phyloP scores from a whole-genome alignment of 1,140 invertebrate genomes.

The Choristoneura fumiferana region DNA sequence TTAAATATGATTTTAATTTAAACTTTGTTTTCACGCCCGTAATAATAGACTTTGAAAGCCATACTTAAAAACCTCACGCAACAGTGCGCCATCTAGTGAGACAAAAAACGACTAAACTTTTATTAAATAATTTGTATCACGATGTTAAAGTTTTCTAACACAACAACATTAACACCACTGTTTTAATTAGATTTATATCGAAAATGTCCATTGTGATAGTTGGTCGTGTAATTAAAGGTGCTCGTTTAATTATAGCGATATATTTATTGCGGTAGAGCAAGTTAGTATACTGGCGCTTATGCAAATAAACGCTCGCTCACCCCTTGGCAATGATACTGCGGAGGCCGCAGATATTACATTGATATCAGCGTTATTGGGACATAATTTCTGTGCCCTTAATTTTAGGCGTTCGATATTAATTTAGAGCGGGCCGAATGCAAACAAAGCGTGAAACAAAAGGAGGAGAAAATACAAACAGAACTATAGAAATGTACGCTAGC shows the following conservation, averaged over 20 bases:
- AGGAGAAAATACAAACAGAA: slow-evolving; percentile 10
- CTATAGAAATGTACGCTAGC: slow-evolving; percentile 26
- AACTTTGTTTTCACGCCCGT: too few species aligned
- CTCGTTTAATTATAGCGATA: slow-evolving; percentile 1
- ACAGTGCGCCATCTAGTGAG: too few species aligned
- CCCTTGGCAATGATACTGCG: background rate
- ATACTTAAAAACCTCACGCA: too few species aligned
- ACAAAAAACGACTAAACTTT: too few species aligned
- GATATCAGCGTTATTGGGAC: slow-evolving; percentile 26
- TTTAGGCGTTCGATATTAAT: slow-evolving; percentile 38
- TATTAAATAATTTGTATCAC: too few species aligned
- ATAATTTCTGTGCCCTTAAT: slow-evolving; percentile 32
- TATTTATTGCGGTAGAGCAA: background rate
- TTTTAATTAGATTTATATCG: too few species aligned
- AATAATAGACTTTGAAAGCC: too few species aligned
- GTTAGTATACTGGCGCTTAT: background rate
- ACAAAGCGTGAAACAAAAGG: slow-evolving; percentile 23
- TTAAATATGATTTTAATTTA: too few species aligned
- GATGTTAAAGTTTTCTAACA: too few species aligned
- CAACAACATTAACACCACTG: too few species aligned
- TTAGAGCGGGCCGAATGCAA: slow-evolving; percentile 33
- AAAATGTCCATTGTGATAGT: too few species aligned
- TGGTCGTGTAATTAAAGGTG: too few species aligned
- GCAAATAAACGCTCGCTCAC: slow-evolving; percentile 1
- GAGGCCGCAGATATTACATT: slow-evolving; percentile 4